Conservation (phyloP, 2,113 vertebrate genomes). For the Pelodiscus sinensis region DNA sequence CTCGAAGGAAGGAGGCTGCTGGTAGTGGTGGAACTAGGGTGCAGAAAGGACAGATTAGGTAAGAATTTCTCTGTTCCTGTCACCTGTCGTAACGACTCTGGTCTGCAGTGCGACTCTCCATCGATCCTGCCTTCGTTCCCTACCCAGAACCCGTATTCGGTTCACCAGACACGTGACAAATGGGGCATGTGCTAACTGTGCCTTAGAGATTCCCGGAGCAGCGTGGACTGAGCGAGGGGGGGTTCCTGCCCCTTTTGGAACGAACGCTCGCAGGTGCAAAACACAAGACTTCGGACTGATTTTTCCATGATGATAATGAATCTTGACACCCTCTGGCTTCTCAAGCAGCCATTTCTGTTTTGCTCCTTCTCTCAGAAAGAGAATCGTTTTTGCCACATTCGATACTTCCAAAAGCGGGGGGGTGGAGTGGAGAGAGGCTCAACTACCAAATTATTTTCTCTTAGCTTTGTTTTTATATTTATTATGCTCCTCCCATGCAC, state of each 20-base stretch:
- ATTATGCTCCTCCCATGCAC: not conserved
- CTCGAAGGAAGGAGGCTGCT: not conserved
- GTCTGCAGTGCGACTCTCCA: not conserved
- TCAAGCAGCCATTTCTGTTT: not conserved
- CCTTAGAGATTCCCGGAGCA: not conserved
- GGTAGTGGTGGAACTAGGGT: not conserved
- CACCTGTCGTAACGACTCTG: too few relatives aligned
- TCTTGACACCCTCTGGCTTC: not conserved
- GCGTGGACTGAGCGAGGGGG: rapidly evolving
- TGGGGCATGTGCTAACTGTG: not conserved
- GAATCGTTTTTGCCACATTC: not conserved
- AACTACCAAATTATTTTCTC: not conserved
- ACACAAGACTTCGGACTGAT: not conserved
- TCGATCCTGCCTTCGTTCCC: not conserved
- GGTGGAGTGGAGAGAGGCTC: not conserved
- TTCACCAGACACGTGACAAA: not conserved
- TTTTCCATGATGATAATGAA: not conserved
- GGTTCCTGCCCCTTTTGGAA: not conserved
- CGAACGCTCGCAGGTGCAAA: not conserved
- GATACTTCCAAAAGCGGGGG: not conserved
- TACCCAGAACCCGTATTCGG: not conserved
- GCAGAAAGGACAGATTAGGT: not conserved
- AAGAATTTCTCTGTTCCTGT: not conserved
- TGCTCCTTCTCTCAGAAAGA: not conserved
- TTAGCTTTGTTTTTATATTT: not conserved